Percentiles rank a stretch among this genome's conserved stretches.
Conservation (phyloP, 2,888 invertebrate genomes). For the Agrochola litura region DNA sequence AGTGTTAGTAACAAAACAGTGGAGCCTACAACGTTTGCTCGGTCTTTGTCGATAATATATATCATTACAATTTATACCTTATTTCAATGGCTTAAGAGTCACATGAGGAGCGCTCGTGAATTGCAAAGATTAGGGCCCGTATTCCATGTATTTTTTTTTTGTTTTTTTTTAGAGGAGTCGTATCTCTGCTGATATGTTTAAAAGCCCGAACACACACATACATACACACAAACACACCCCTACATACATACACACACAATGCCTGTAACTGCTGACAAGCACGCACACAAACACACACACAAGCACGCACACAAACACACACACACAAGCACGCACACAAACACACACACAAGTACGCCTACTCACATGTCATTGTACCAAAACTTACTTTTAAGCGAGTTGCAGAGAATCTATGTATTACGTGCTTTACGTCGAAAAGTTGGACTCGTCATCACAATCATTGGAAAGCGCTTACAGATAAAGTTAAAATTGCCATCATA, state of each 20-base stretch:
- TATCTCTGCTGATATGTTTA: background rate
- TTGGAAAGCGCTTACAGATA: background rate
- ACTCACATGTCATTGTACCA: background rate
- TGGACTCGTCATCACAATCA: background rate
- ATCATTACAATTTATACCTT: background rate
- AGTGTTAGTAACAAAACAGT: conserved; percentile 54
- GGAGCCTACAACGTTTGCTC: conserved; percentile 33
- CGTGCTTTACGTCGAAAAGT: background rate
- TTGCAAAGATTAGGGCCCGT: background rate
- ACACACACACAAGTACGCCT: background rate
- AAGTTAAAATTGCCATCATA: background rate
- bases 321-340: no score
- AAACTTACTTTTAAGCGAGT: background rate
- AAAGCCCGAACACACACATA: background rate
- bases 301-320: no score
- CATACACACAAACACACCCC: no score
- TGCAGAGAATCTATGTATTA: background rate
- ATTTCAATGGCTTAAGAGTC: background rate
- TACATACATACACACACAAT: no score
- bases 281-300: no score
- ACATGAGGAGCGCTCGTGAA: background rate
- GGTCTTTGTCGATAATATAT: background rate
- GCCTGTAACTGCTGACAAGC: no score
- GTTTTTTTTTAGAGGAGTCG: background rate
- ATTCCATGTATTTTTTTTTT: background rate